Evolutionary conservation across 2,888 invertebrate genomes (phyloP).

Genomic region (Temnothorax rugatulus): DNA sequence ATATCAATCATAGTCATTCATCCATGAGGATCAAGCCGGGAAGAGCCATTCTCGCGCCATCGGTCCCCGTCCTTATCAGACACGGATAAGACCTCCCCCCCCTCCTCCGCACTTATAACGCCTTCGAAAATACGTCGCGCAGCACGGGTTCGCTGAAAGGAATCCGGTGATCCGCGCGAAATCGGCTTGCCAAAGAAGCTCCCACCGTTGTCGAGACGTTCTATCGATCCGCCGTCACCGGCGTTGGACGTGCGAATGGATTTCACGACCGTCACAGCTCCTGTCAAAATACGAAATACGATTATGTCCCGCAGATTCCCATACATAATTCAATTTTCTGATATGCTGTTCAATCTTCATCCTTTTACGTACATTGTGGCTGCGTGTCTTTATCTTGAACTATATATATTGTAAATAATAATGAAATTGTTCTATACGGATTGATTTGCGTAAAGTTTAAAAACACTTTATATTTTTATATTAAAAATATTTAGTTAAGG

Average conservation of each 20-base stretch:
- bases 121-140: slow-evolving; percentile 31
- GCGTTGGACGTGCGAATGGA: slow-evolving; percentile 30
- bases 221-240: slow-evolving; percentile 17
- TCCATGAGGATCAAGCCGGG: background rate
- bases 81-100: slow-evolving; percentile 3
- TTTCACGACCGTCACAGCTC: background rate
- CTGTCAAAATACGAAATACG: slow-evolving; percentile 30
- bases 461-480: background rate
- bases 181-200: slow-evolving; percentile 37
- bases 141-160: slow-evolving; percentile 29
- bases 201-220: slow-evolving; percentile 19
- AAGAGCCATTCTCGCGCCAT: slow-evolving; percentile 15
- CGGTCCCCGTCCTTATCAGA: slow-evolving; percentile 13
- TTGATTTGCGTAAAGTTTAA: background rate
- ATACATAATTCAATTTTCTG: slow-evolving; percentile 7
- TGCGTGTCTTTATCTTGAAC: background rate
- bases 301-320: slow-evolving; percentile 19
- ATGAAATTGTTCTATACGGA: background rate
- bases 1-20: slow-evolving; percentile 39
- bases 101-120: background rate
- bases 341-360: background rate
- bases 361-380: background rate
- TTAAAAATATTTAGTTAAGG: background rate
- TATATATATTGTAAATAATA: background rate
- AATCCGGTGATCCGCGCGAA: slow-evolving; percentile 39